phyloP scores from a whole-genome alignment of 2,113 vertebrate species.

The Arvicanthis niloticus region DNA sequence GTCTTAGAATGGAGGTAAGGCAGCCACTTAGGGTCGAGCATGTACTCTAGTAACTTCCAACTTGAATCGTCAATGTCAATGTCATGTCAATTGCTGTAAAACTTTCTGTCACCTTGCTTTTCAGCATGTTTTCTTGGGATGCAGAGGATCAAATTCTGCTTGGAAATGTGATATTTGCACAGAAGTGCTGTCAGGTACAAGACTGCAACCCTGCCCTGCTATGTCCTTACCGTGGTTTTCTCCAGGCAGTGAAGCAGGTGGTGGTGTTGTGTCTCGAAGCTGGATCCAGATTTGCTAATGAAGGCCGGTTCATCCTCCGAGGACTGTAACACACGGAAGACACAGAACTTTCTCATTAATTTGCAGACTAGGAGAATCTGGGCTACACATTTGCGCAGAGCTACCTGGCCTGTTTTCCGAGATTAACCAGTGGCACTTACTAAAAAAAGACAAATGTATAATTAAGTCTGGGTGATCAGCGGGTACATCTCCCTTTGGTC shows the following conservation, averaged over 20 bases:
- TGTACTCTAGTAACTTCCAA: conserved; percentile 6
- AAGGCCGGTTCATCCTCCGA: conserved; percentile 94
- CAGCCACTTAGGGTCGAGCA: not conserved
- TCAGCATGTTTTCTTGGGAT: conserved; percentile 1
- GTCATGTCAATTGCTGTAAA: not conserved
- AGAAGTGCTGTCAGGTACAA: conserved; percentile 31
- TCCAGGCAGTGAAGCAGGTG: conserved; percentile 98
- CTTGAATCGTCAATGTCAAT: conserved; percentile 24
- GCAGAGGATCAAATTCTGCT: conserved; percentile 17
- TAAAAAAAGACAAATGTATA: not conserved
- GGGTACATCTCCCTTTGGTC: conserved; percentile 24
- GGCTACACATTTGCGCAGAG: conserved; percentile 72
- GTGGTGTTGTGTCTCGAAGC: conserved; percentile 94
- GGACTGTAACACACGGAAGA: conserved; percentile 88
- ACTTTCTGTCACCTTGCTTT: not conserved
- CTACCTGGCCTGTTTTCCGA: conserved; percentile 58
- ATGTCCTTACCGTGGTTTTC: conserved; percentile 95
- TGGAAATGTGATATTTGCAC: conserved; percentile 40
- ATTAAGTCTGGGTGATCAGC: conserved; percentile 32
- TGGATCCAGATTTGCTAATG: conserved; percentile 92
- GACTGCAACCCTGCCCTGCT: not conserved
- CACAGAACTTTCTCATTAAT: conserved; percentile 76
- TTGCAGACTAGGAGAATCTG: conserved; percentile 77
- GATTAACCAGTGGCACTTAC: conserved; percentile 52
- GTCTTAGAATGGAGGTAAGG: not conserved